Percentiles rank a stretch among this genome's conserved stretches.
phyloP scores from a whole-genome alignment of 2,888 invertebrate species.

The Leucoptera coffeella region DNA sequence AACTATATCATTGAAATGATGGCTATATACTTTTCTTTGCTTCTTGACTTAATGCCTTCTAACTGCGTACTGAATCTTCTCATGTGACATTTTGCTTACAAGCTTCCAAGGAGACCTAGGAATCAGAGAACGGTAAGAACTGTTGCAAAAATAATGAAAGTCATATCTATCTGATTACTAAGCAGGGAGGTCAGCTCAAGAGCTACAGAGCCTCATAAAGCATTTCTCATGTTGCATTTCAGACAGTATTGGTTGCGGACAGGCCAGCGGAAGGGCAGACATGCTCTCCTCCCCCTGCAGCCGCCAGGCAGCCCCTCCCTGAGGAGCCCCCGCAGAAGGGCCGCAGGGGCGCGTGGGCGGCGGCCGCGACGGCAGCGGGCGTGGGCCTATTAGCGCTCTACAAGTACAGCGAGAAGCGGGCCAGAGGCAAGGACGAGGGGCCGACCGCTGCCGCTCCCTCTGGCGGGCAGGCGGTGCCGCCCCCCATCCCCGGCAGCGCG shows the following conservation, averaged over 20 bases:
- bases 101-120: slow-evolving; percentile 27
- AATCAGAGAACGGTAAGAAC: slow-evolving; percentile 25
- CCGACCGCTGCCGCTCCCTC: slow-evolving; percentile 27
- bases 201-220: background rate
- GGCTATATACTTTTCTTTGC: too few species aligned
- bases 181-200: background rate
- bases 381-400: too few species aligned
- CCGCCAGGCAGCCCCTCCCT: slow-evolving; percentile 6
- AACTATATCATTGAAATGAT: too few species aligned
- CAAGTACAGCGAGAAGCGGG: too few species aligned
- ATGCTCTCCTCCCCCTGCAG: slow-evolving; percentile 6
- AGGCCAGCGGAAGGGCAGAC: too few species aligned
- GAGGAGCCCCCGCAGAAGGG: slow-evolving; percentile 11
- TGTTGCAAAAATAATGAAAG: background rate
- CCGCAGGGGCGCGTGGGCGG: slow-evolving; percentile 16
- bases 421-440: too few species aligned
- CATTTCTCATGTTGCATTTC: background rate
- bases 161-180: slow-evolving; percentile 5
- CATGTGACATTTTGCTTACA: too few species aligned
- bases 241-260: slow-evolving; percentile 18
- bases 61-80: too few species aligned
- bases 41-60: too few species aligned
- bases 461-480: slow-evolving; percentile 46
- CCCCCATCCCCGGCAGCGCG: slow-evolving; percentile 53
- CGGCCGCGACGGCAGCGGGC: too few species aligned